These are phyloP conservation scores for Charadrius vociferus DNA, from an alignment of 2,113 vertebrate genomes.

Conservation along the genomic window DNA sequence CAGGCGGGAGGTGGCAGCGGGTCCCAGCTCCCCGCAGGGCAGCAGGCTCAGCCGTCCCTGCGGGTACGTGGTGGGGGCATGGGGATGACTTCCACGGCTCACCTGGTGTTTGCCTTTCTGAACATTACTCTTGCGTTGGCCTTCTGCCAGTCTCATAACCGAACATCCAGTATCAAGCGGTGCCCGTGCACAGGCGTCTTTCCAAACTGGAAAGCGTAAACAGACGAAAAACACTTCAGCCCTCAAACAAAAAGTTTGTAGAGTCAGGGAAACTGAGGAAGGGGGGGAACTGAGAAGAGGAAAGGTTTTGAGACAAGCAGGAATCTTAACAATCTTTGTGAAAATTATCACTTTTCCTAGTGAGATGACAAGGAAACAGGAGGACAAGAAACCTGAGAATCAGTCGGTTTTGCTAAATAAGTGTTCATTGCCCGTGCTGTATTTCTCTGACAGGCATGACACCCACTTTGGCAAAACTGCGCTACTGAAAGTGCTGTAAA, in stretches of 20 bases:
- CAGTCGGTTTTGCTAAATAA: not conserved
- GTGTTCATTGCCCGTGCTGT: not conserved
- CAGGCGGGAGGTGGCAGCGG: accelerated
- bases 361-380: not conserved
- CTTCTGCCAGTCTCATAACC: not conserved
- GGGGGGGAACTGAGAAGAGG: not conserved
- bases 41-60: not conserved
- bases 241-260: not conserved
- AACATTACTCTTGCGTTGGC: not conserved
- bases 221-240: not conserved
- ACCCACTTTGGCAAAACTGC: not conserved
- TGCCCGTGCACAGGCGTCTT: not conserved
- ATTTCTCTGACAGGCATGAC: not conserved
- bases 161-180: not conserved
- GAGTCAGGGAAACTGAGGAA: not conserved
- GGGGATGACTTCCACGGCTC: not conserved
- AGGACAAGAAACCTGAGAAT: not conserved
- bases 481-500: not conserved
- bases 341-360: not conserved
- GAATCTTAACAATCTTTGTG: not conserved
- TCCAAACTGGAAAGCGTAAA: not conserved
- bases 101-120: not conserved
- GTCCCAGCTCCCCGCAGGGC: not conserved
- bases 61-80: not conserved
- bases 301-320: not conserved